Evolutionary conservation across 2,113 vertebrate species (phyloP).

Genomic region (Rhabdomys dilectus): DNA sequence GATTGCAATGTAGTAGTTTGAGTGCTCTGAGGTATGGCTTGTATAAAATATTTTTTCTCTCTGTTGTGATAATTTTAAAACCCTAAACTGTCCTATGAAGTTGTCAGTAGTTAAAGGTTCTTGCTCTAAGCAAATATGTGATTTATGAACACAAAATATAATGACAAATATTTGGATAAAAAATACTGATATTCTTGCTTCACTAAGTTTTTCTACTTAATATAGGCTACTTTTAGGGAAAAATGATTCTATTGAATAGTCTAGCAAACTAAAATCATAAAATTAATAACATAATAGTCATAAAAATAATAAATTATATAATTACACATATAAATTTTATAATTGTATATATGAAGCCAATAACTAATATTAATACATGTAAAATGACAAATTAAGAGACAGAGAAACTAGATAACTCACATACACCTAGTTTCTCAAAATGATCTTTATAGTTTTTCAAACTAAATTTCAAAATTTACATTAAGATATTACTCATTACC

Average conservation of each 20-base stretch:
- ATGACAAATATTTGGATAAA: neutral
- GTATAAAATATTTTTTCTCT: neutral
- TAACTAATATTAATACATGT: neutral
- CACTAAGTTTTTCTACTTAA: neutral
- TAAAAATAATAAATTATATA: neutral
- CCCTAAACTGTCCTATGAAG: neutral
- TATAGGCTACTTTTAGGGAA: neutral
- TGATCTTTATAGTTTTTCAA: neutral
- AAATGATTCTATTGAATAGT: neutral
- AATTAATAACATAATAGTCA: conserved; percentile 9
- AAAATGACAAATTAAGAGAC: neutral
- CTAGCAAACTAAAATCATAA: neutral
- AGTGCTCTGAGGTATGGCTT: neutral
- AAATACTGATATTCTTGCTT: neutral
- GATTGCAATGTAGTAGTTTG: neutral
- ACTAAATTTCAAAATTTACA: neutral
- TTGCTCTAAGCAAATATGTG: neutral
- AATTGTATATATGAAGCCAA: neutral
- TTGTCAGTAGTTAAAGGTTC: neutral
- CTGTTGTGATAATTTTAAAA: neutral
- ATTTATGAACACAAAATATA: neutral
- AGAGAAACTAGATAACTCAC: neutral
- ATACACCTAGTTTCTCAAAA: neutral
- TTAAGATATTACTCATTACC: neutral
- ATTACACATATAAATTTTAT: neutral